These are phyloP conservation scores for Drosophila paranaensis DNA, from an alignment of 2,888 invertebrate species.

Conservation along the genomic window DNA sequence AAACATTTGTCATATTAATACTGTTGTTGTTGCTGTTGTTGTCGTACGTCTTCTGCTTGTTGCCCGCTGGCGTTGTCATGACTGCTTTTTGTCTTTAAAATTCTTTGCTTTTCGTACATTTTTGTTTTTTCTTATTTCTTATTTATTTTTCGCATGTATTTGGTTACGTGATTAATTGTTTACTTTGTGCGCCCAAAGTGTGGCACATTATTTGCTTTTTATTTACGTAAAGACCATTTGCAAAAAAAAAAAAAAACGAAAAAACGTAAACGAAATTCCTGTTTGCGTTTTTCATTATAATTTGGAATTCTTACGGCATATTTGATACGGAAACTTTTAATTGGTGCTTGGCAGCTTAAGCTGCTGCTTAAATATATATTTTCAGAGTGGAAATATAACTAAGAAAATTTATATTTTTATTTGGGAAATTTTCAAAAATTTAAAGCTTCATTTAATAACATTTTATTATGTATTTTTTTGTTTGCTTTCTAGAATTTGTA, in stretches of 20 bases:
- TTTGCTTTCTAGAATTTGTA: not conserved
- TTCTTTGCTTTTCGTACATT: not conserved
- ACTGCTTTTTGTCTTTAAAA: conserved; percentile 17
- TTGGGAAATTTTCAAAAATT: not conserved
- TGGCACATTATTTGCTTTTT: conserved; percentile 36
- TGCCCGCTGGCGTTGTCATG: conserved; percentile 8
- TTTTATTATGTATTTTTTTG: not conserved
- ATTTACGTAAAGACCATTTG: conserved; percentile 32
- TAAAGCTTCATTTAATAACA: not conserved
- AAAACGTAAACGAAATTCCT: not conserved
- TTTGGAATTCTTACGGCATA: conserved; percentile 3
- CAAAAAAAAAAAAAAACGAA: conserved; percentile 5
- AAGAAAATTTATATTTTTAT: not conserved
- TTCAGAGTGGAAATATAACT: not conserved
- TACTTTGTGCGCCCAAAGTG: conserved; percentile 52
- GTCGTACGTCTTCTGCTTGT: not conserved
- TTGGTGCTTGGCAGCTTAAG: not conserved
- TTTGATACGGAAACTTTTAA: conserved; percentile 9
- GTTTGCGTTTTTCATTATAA: conserved; percentile 18
- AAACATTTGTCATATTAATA: conserved; percentile 24
- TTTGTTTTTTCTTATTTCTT: conserved; percentile 16
- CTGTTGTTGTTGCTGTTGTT: conserved; percentile 1
- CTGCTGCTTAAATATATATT: not conserved
- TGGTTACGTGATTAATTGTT: conserved; percentile 70
- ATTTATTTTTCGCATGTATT: conserved; percentile 47